Evolutionary conservation across 2,113 vertebrate species (phyloP).

Genomic region (Gambusia holbrooki): DNA sequence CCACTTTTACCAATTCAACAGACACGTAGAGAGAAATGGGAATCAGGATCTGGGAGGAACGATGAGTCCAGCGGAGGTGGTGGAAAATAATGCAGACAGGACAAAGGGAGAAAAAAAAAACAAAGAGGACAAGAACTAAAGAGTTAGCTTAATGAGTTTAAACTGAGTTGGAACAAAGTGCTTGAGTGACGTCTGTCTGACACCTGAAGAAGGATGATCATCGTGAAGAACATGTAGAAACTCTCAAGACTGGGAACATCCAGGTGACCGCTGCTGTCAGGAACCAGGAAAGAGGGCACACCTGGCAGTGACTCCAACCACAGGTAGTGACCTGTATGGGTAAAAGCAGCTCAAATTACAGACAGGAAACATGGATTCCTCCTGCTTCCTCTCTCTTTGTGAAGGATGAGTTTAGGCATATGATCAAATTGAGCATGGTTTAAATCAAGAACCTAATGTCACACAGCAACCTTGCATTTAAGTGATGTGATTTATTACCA

Average conservation of each 20-base stretch:
- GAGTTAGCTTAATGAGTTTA: conserved; percentile 3
- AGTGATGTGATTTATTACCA: conserved; percentile 71
- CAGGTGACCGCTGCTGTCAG: conserved; percentile 77
- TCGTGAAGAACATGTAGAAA: conserved; percentile 93
- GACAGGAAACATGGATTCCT: conserved; percentile 60
- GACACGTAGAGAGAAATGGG: conserved; percentile 95
- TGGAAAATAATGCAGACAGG: neutral
- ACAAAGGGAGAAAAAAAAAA: neutral
- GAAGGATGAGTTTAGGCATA: conserved; percentile 16
- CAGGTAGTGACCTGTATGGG: conserved; percentile 84
- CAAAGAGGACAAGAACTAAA: neutral
- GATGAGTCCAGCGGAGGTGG: no score
- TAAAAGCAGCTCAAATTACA: conserved; percentile 57
- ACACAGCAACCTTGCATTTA: conserved; percentile 29
- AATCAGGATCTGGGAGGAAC: conserved; percentile 86
- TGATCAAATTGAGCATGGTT: conserved; percentile 34
- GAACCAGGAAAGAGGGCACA: conserved; percentile 85
- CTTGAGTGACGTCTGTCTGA: neutral
- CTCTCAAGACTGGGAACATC: conserved; percentile 76
- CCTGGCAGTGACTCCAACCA: conserved; percentile 82
- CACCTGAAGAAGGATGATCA: conserved; percentile 97
- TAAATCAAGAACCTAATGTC: conserved; percentile 37
- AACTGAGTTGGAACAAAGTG: neutral
- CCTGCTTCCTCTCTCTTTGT: conserved; percentile 16
- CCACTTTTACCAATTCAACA: conserved; percentile 94